Base-by-base conservation (phyloP, 2,888 invertebrate species). In the Nomada goodeniana region DNA sequence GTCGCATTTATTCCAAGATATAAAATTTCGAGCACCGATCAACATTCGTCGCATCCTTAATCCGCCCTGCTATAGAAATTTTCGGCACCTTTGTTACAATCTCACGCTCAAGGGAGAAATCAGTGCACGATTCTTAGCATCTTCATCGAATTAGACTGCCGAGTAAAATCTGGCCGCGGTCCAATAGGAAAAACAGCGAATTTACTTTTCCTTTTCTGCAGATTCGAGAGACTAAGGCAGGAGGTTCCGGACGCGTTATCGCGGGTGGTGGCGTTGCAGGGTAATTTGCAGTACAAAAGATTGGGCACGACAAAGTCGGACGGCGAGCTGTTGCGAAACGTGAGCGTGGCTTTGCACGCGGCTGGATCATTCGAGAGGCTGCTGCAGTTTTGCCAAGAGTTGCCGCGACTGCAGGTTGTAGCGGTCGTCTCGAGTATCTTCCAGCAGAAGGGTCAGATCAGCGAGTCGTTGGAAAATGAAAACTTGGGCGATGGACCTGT, bases 151-250 rank as follows among this genome's bases (percentile, higher is more conserved):
- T 59, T 47, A 23, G 23, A 47, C 23, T 18, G 29, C n/a, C 29
- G 15, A 29, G 4, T 13, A 29, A 71, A 64, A 9, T 15, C 52
- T 71, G 76, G 76, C 71, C 23, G 4, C 0, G 9, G 18, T 76
- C 42, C 71, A 59, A 65, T 4, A 1, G 57, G 15, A 52, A 36
- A n/a, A 23, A 7, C 64, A 29, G 59, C 53, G 26, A 60, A 29
- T 36, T 10, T 20, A 13, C 13, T 0, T 18, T 44, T 26, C 15
- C 36, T 76, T 50, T 29, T 67, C 5, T 61, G n/a, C 82, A 92
- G 92, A 61, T 92, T 86, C 74, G 92, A 90, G 61, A 86, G 92
- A 65, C 74, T 92, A 36, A 88, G 88, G 11, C 88, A 90, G 23
- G 81, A 90, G 68, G 83, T 83, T 0, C 89, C 92, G 2, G 65